Evolutionary conservation across 2,113 vertebrate species (phyloP).

Genomic region (Pteropus alecto): DNA sequence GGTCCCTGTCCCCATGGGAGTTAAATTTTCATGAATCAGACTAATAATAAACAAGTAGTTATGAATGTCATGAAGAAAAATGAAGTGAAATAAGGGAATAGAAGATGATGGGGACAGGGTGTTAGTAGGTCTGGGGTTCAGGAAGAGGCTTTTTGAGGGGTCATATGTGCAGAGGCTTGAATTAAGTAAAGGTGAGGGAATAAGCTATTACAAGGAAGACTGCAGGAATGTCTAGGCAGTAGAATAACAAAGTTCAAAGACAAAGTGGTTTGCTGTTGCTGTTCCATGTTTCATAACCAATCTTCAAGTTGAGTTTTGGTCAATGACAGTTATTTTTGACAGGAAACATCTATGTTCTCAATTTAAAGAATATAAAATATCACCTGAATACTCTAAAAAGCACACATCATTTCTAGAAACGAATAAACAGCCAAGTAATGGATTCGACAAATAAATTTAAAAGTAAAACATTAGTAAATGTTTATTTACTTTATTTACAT

Average conservation of each 20-base stretch:
- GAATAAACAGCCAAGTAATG: neutral
- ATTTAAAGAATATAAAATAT: neutral
- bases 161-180: neutral
- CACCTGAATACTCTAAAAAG: neutral
- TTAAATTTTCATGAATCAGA: neutral
- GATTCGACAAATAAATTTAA: neutral
- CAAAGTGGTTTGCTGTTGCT: neutral
- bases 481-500: no score
- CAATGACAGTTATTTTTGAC: neutral
- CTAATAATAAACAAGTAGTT: neutral
- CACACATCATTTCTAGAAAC: neutral
- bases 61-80: neutral
- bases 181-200: neutral
- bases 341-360: neutral
- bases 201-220: neutral
- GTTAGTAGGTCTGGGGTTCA: neutral
- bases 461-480: neutral
- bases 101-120: neutral
- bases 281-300: neutral
- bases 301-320: neutral
- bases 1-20: neutral
- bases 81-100: neutral
- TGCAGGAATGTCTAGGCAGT: neutral
- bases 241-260: neutral
- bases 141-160: neutral